phyloP scores from a whole-genome alignment of 2,888 invertebrate genomes.

The Nezara viridula region DNA sequence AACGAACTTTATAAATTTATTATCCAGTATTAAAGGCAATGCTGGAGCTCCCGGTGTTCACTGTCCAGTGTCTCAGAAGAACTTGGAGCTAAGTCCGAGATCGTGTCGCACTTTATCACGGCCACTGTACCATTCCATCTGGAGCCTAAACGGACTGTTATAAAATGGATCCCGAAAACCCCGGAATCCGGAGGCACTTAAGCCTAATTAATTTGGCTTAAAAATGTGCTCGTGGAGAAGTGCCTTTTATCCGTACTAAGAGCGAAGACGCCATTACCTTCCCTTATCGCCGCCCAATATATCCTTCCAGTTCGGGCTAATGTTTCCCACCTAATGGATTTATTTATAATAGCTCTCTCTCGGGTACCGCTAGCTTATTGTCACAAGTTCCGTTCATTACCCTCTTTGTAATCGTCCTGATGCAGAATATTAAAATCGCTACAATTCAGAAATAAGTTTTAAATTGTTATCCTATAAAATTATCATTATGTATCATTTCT shows the following conservation, averaged over 20 bases:
- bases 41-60: not conserved
- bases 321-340: not conserved
- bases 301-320: not conserved
- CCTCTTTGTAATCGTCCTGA: not conserved
- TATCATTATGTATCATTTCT: too few species aligned
- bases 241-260: not conserved
- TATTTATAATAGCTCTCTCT: not conserved
- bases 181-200: not conserved
- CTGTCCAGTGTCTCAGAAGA: not conserved
- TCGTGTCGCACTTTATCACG: not conserved
- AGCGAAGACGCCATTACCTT: not conserved
- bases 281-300: not conserved
- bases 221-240: not conserved
- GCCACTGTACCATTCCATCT: not conserved
- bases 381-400: not conserved
- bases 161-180: not conserved
- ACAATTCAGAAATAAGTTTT: not conserved
- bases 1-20: too few species aligned
- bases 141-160: not conserved
- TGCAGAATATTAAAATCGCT: not conserved
- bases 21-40: too few species aligned
- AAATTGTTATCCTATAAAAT: too few species aligned
- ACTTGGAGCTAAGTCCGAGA: not conserved
- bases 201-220: conserved; percentile 19
- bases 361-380: not conserved